These are phyloP conservation scores for Pecten maximus DNA, from an alignment of 2,888 invertebrate species.

Conservation along the genomic window DNA sequence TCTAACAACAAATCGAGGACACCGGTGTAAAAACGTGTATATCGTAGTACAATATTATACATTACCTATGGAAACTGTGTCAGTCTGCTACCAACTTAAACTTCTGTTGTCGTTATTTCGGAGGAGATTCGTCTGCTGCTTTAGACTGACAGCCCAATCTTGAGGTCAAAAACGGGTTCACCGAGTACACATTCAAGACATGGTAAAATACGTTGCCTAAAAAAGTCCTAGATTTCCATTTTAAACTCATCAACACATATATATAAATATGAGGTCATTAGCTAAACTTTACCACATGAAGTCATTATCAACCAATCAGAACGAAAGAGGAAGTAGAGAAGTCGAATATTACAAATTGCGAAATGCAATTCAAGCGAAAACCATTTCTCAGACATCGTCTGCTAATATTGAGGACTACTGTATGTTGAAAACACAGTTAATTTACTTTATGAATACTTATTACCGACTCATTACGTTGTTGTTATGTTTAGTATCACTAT, in stretches of 20 bases:
- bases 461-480: too few species aligned
- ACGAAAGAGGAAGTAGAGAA: conserved; percentile 36
- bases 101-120: background rate
- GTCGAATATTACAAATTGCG: background rate
- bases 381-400: background rate
- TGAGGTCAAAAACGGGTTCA: conserved; percentile 31
- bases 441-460: too few species aligned
- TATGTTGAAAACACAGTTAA: too few species aligned
- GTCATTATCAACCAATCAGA: conserved; percentile 50
- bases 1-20: conserved; percentile 20
- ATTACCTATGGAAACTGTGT: conserved; percentile 30
- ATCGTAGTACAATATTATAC: background rate
- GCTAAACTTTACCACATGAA: conserved; percentile 45
- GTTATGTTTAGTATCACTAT: too few species aligned
- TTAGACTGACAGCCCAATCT: conserved; percentile 2
- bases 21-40: conserved; percentile 27
- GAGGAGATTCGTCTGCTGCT: background rate
- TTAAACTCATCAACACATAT: conserved; percentile 41
- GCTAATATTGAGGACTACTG: background rate
- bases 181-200: conserved; percentile 16
- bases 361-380: conserved; percentile 2
- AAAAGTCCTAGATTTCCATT: conserved; percentile 39
- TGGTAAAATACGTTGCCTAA: conserved; percentile 31
- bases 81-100: conserved; percentile 23
- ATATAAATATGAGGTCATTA: conserved; percentile 48